Conservation (phyloP, 2,113 vertebrate genomes). For the Thalassarche chlororhynchos region DNA sequence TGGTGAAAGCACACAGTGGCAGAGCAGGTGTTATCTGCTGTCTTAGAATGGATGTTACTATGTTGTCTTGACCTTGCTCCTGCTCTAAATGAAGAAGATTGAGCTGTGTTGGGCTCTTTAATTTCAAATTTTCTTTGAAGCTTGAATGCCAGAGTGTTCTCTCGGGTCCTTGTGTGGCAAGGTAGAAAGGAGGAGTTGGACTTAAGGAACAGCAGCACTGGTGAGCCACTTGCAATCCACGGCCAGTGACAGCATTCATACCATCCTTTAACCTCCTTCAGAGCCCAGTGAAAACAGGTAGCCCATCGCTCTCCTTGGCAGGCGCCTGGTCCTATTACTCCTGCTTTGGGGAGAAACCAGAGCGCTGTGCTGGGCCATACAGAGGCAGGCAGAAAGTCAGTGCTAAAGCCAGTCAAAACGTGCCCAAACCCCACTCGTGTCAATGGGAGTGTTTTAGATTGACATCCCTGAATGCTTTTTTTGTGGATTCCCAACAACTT, state of each 20-base stretch:
- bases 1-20: neutral
- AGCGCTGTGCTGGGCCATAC: rapidly evolving
- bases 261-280: neutral
- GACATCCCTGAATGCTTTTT: neutral
- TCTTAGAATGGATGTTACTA: neutral
- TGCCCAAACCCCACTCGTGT: neutral
- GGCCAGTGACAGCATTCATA: neutral
- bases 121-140: neutral
- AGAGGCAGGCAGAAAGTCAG: neutral
- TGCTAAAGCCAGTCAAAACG: neutral
- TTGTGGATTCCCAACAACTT: neutral
- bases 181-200: neutral
- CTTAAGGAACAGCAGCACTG: neutral
- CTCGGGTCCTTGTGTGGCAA: neutral
- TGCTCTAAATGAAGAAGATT: neutral
- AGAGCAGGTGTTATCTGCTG: neutral
- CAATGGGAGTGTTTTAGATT: neutral
- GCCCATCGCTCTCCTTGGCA: neutral
- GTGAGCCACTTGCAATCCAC: neutral
- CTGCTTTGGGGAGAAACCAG: neutral
- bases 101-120: neutral
- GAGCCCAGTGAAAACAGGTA: neutral
- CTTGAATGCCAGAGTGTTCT: neutral
- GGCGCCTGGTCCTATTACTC: neutral
- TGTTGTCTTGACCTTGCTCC: neutral